Conservation (phyloP, 2,113 vertebrate genomes). For the Upupa epops region DNA sequence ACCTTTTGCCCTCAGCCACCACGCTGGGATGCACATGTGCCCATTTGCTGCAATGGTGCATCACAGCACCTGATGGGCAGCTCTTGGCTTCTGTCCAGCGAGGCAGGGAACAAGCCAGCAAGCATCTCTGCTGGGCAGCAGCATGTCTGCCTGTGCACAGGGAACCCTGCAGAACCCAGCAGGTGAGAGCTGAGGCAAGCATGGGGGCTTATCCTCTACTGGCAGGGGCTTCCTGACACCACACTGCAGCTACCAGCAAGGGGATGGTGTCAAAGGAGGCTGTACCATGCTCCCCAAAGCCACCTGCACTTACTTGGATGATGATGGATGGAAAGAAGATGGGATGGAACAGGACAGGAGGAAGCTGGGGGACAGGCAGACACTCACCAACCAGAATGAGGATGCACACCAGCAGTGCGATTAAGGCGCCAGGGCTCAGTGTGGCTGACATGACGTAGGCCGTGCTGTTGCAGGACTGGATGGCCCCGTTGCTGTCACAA, state of each 20-base stretch:
- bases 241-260: background rate
- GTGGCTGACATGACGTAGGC: slow-evolving; percentile 87
- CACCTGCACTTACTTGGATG: accelerated
- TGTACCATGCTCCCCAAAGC: background rate
- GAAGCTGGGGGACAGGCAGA: background rate
- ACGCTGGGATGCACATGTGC: accelerated
- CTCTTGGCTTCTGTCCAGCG: background rate
- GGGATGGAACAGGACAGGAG: background rate
- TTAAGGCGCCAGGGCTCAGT: slow-evolving; percentile 94
- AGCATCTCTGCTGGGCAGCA: background rate
- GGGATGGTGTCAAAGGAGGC: background rate
- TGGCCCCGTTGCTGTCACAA: slow-evolving; percentile 87
- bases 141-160: accelerated
- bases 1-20: background rate
- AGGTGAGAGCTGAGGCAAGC: accelerated
- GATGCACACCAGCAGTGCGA: slow-evolving; percentile 92
- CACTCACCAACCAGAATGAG: slow-evolving; percentile 96
- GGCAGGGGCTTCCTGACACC: background rate
- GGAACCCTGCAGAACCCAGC: background rate
- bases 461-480: slow-evolving; percentile 95
- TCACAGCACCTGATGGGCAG: background rate
- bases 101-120: background rate
- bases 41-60: accelerated
- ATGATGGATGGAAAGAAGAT: background rate
- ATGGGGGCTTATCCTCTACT: accelerated